Base-by-base conservation (phyloP, 2,888 invertebrate genomes). In the Pinctada fucata region DNA sequence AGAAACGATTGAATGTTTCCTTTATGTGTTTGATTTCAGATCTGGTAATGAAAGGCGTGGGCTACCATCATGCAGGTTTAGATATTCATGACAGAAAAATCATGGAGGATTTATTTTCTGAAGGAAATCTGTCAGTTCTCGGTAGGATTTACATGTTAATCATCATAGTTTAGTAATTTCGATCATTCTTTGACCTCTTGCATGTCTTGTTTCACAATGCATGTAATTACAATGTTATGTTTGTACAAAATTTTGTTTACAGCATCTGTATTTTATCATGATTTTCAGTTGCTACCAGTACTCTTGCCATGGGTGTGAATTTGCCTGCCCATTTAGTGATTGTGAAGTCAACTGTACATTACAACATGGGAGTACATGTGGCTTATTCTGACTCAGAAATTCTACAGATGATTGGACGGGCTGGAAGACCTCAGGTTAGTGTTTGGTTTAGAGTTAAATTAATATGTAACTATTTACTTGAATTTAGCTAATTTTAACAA, bases 391-490 rank as follows among this genome's bases (percentile, higher is more conserved):
- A 96, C 85, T 95, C 95, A 79, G 95, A 95, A 78, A 93, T 96
- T 2, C 93, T 96, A 51, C 97, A 97, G 93, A 97, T 97, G 97
- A 95, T 96, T 78, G 96, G 96, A 0, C 93, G 96, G 80, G 97
- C 96, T 2, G 96, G 96, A 0, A 92, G 96, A 80, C 96, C 96
- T 2, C 93, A 93, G 88, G 92, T 92, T 80, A 10, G 48, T 31
- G 31, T 31, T 31, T 31, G 31, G 0, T 31, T 31, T 31, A 31
- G 31, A 31, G 31, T 1, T 1, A 13, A 58, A 58, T 10, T 1
- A 58, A 58, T 10, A 58, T 1, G 58, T 13, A 1, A 58, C 58
- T 10, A 13, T 58, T 58, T 67, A 67, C 2, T 67, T 16, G 8
- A n/a, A n/a, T n/a, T n/a, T n/a, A n/a, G n/a, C n/a, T n/a, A n/a